Conservation (phyloP, 2,888 invertebrate genomes). For the Lissonota sp. region DNA sequence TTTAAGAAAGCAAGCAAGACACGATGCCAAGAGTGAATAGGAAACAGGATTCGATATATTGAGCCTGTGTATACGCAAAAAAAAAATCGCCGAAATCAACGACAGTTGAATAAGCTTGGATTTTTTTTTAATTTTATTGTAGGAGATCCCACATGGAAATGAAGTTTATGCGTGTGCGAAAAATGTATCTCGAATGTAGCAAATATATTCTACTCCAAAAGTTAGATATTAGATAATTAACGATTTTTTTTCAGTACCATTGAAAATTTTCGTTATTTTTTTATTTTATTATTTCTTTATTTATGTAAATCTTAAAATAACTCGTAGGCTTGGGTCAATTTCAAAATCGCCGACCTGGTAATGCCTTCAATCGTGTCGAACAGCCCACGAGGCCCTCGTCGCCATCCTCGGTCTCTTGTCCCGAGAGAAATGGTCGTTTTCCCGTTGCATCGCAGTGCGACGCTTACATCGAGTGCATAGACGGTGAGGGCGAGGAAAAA, state of each 20-base stretch:
- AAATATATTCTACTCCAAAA: no score
- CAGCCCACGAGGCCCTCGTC: slow-evolving; percentile 56
- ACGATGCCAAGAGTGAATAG: slow-evolving; percentile 19
- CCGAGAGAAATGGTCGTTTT: slow-evolving; percentile 89
- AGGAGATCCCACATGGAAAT: no score
- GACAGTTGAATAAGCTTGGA: background rate
- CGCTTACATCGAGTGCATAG: slow-evolving; percentile 89
- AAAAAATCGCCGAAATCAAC: background rate
- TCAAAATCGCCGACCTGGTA: slow-evolving; percentile 40
- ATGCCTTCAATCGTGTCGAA: slow-evolving; percentile 46
- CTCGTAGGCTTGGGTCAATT: slow-evolving; percentile 69
- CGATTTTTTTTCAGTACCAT: no score
- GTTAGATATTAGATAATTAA: no score
- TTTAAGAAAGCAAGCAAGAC: slow-evolving; percentile 13
- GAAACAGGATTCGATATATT: slow-evolving; percentile 37
- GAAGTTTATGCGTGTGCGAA: no score
- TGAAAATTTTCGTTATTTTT: no score
- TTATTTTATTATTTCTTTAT: no score
- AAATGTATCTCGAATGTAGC: no score
- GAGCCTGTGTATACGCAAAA: slow-evolving; percentile 6
- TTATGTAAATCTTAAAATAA: no score
- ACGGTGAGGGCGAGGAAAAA: slow-evolving; percentile 91
- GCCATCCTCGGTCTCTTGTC: slow-evolving; percentile 84
- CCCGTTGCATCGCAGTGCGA: slow-evolving; percentile 90
- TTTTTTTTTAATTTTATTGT: no score